Base-by-base conservation (phyloP, 2,113 vertebrate genomes). In the Engystomops pustulosus region DNA sequence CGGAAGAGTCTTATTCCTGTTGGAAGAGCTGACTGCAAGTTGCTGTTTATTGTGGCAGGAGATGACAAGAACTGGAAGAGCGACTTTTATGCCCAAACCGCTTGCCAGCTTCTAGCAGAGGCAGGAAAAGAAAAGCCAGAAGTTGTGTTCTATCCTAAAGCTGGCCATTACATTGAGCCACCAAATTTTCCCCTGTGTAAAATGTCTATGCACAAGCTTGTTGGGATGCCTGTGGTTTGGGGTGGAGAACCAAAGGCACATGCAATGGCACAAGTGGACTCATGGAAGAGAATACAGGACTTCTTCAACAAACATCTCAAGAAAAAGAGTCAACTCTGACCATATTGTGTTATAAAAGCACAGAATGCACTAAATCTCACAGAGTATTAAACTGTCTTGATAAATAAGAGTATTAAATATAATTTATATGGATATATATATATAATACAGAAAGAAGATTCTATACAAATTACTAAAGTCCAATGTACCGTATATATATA, bases 41-140 rank as follows among this genome's bases (percentile, higher is more conserved):
- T 99, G 87, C 89, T 99, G 80, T 95, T 95, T 85, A 90, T 95
- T 0, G 95, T 91, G 14, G 94, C 95, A 10, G 92, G 94, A 89
- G 96, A 97, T 6, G 97, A 98, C 88, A 90, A 6, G 86, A 97
- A 97, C 91, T 98, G 96, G 96, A 95, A 92, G 79, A 98, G 96
- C 3, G 88, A 87, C 15, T 82, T 94, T 8, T 96, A 88, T 80
- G 95, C 94, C 6, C 68, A 88, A 14, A 90, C 88, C 76, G 94
- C 93, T 0, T 92, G 93, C 23, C 91, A 91, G 8, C 89, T 84
- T 6, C 89, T 98, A 85, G 90, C 90, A 87, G 89, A 87, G 51
- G 91, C 93, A 0, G 93, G 95, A 49, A 98, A 94, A 87, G 86
- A 91, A 20, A 93, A 91, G 12, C 95, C 93, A 58, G 78, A 94